Evolutionary conservation across 2,113 vertebrate genomes (phyloP).

Genomic region (Epinephelus fuscoguttatus): DNA sequence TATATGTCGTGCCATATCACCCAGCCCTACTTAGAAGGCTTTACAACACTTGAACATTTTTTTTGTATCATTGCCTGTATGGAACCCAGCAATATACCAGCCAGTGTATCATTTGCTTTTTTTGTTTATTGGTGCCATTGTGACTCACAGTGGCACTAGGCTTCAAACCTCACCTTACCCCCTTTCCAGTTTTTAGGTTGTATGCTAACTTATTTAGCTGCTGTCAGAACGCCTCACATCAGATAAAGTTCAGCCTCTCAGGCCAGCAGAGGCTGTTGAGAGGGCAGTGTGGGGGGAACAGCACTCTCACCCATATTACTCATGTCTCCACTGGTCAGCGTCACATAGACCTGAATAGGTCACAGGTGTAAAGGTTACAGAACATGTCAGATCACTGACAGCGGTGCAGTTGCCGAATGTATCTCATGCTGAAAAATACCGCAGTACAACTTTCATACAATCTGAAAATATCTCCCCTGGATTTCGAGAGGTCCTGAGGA

Average conservation of each 20-base stretch:
- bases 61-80: not conserved
- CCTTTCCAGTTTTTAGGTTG: slow-evolving; percentile 33
- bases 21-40: not conserved
- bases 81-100: not conserved
- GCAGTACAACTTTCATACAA: slow-evolving; percentile 20
- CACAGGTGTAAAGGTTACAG: slow-evolving; percentile 66
- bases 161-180: slow-evolving; percentile 7
- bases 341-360: slow-evolving; percentile 62
- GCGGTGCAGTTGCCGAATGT: not conserved
- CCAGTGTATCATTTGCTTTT: slow-evolving; percentile 14
- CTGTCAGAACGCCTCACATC: slow-evolving; percentile 66
- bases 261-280: slow-evolving; percentile 61
- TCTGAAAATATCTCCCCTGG: slow-evolving; percentile 28
- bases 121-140: not conserved
- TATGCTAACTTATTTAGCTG: slow-evolving; percentile 64
- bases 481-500: slow-evolving; percentile 14
- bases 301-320: slow-evolving; percentile 52
- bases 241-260: slow-evolving; percentile 68
- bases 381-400: slow-evolving; percentile 55
- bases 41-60: not conserved
- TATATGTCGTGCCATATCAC: too few relatives aligned
- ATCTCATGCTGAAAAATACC: slow-evolving; percentile 31
- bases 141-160: slow-evolving; percentile 31
- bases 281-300: slow-evolving; percentile 37
- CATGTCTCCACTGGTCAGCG: slow-evolving; percentile 49